A percentile compares a stretch with the other conserved stretches of the same genome.
These are phyloP conservation scores for Sycophaga agraensis DNA, from an alignment of 1,140 invertebrate genomes.

Conservation along the genomic window DNA sequence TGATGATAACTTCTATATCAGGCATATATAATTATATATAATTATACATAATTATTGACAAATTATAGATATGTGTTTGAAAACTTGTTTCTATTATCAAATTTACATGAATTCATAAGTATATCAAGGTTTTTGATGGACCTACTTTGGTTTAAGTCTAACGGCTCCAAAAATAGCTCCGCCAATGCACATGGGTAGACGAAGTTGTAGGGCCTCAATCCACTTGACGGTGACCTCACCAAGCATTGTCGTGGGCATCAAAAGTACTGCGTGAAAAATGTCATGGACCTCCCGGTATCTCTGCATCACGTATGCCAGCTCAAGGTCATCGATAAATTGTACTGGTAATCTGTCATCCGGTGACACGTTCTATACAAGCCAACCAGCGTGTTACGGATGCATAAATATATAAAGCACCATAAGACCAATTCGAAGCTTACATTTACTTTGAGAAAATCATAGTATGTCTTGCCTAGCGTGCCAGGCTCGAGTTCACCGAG, in stretches of 20 bases:
- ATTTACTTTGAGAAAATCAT: constrained; percentile 78
- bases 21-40: too few relatives aligned
- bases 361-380: constrained; percentile 83
- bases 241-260: constrained; percentile 95
- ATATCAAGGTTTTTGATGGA: too few relatives aligned
- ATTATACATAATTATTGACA: too few relatives aligned
- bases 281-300: constrained; percentile 96
- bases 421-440: constrained; percentile 56
- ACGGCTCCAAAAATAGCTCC: constrained; percentile 85
- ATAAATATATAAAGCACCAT: too few relatives aligned
- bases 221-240: constrained; percentile 95
- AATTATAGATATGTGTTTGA: too few relatives aligned
- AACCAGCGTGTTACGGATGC: constrained; percentile 32
- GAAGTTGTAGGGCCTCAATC: constrained; percentile 92
- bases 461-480: constrained; percentile 83
- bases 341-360: constrained; percentile 88
- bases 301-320: constrained; percentile 95
- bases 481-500: constrained; percentile 73
- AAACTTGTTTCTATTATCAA: too few relatives aligned
- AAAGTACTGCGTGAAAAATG: constrained; percentile 85
- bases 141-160: constrained; percentile 77
- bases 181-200: constrained; percentile 85
- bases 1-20: too few relatives aligned
- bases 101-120: too few relatives aligned
- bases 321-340: constrained; percentile 86